Conservation (phyloP, 2,888 invertebrate species). For the Apotomis betuletana region DNA sequence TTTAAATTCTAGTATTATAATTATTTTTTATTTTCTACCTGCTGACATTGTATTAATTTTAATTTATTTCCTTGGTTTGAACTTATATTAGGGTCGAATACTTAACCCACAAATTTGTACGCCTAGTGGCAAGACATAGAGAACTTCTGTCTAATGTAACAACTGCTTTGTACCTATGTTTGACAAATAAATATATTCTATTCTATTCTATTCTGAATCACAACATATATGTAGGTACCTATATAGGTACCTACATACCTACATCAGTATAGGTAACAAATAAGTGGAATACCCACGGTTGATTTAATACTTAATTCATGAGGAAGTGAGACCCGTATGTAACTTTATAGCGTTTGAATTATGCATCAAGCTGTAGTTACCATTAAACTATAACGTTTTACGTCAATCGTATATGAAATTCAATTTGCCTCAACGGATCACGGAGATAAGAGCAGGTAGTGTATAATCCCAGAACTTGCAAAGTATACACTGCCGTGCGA, state of each 20-base stretch:
- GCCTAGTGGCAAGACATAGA: too few relatives aligned
- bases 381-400: conserved; percentile 20
- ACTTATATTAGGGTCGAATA: too few relatives aligned
- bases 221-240: neutral
- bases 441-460: neutral
- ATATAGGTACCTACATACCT: neutral
- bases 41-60: too few relatives aligned
- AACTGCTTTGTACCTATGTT: too few relatives aligned
- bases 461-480: neutral
- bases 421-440: conserved; percentile 1
- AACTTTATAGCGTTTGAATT: conserved; percentile 35
- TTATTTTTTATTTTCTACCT: too few relatives aligned
- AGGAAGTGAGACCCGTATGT: conserved; percentile 28
- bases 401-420: conserved; percentile 1
- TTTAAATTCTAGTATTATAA: too few relatives aligned
- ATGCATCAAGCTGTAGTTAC: conserved; percentile 25
- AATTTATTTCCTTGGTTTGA: too few relatives aligned
- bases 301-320: conserved; percentile 28
- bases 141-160: too few relatives aligned
- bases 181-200: too few relatives aligned
- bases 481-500: too few relatives aligned
- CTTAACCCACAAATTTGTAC: too few relatives aligned
- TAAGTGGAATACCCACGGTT: conserved; percentile 21
- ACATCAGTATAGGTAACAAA: neutral
- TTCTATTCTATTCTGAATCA: too few relatives aligned